Base-by-base conservation (phyloP, 2,797 vertebrate species). In the Chaunax sp. region DNA sequence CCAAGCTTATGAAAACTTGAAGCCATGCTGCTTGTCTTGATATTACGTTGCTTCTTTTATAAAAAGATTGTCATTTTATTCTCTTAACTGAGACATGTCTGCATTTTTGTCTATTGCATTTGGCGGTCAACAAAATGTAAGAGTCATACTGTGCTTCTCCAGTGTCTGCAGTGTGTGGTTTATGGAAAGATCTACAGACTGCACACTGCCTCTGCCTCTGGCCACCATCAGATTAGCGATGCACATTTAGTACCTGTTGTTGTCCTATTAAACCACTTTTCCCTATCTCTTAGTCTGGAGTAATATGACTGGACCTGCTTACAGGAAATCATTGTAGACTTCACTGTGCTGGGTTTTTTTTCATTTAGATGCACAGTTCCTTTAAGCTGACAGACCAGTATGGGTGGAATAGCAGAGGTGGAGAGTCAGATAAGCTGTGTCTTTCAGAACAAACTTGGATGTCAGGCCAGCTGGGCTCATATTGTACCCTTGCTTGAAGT, bases 251-350 rank as follows among this genome's bases (percentile, higher is more conserved):
- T 67, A 66, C 64, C 75, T 52, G 60, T 69, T 54, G 50, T 78
- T 71, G 46, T 67, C 54, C 77, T 82, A 83, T 81, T 87, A 84
- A 78, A 83, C 35, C 47, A 33, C 14, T 26, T 75, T 57, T 69
- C 57, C 28, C 46, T 20, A 53, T 77, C 64, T 71, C 60, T 68
- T 72, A 51, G 19, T 52, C 40, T 15, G 69, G 50, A 69, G 49
- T 38, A 38, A 71, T 77, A 74, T 72, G 38, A 59, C 40, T 66
- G 53, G 63, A 47, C 38, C 45, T 54, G 64, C 49, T 59, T 43
- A 43, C 60, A 68, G 77, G 52, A 81, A 80, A 75, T 78, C 6
- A 45, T 15, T 67, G 69, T 18, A 56, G 72, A 23, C 67, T 49
- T 69, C 63, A 28, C 11, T 4, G 55, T 20, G 40, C 33, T 49